Evolutionary conservation across 2,113 vertebrate genomes (phyloP).

Genomic region (Callorhinus ursinus): DNA sequence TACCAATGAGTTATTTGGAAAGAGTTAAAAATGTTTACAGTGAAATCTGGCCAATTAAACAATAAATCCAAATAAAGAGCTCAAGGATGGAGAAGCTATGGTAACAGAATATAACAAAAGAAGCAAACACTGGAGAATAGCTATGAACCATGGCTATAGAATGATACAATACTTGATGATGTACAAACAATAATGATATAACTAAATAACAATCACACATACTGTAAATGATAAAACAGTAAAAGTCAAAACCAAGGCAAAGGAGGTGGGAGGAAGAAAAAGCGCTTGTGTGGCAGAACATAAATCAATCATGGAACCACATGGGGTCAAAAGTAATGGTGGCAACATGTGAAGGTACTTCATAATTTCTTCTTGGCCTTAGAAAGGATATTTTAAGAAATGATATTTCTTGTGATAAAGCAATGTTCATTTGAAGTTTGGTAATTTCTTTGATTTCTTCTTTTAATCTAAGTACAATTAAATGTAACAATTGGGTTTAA

Average conservation of each 20-base stretch:
- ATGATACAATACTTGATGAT: not conserved
- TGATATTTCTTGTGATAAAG: not conserved
- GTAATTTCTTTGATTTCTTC: not conserved
- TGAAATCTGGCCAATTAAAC: slow-evolving; percentile 56
- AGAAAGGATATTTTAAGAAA: slow-evolving; percentile 59
- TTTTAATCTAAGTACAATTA: slow-evolving; percentile 27
- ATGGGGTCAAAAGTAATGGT: not conserved
- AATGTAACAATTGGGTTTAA: slow-evolving; percentile 39
- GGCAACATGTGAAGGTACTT: not conserved
- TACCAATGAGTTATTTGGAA: not conserved
- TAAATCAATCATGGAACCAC: slow-evolving; percentile 24
- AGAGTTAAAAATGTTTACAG: slow-evolving; percentile 39
- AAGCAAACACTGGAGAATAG: not conserved
- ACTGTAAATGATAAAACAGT: not conserved
- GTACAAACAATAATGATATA: slow-evolving; percentile 1
- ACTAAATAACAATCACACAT: slow-evolving; percentile 24
- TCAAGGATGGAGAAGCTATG: not conserved
- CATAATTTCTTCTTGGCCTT: slow-evolving; percentile 11
- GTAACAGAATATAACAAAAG: slow-evolving; percentile 9
- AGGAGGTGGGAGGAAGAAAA: not conserved
- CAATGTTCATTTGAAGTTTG: slow-evolving; percentile 32
- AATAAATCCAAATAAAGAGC: slow-evolving; percentile 53
- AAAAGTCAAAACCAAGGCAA: not conserved
- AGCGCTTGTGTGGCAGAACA: not conserved
- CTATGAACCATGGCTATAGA: not conserved